A percentile compares a stretch with the other conserved stretches of the same genome.
Evolutionary conservation across 1,140 invertebrate species (phyloP).

Genomic region (Pissodes strobi): DNA sequence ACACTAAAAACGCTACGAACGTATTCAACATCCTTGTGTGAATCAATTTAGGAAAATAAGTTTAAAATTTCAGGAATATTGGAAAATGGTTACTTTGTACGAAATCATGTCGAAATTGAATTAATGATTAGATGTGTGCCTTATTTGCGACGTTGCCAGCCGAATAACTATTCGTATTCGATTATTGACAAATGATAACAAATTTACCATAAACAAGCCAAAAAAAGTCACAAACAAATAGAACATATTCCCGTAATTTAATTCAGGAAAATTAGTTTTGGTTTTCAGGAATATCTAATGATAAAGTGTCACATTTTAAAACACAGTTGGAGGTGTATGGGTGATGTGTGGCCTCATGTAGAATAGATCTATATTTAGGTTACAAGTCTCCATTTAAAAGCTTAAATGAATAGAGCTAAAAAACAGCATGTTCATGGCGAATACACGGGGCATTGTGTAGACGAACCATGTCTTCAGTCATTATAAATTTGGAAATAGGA

Average conservation of each 20-base stretch:
- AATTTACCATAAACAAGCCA: conserved; percentile 2
- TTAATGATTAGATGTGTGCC: too few species aligned
- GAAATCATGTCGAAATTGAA: too few species aligned
- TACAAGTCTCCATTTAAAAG: conserved; percentile 10
- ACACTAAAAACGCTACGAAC: too few species aligned
- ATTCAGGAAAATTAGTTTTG: too few species aligned
- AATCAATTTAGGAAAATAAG: too few species aligned
- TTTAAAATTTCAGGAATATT: too few species aligned
- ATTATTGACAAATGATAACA: conserved; percentile 21
- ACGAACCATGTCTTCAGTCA: conserved; percentile 68
- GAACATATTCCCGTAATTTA: too few species aligned
- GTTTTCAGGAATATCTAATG: not conserved
- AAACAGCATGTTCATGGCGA: conserved; percentile 31
- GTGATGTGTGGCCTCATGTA: conserved; percentile 24
- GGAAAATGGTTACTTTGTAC: too few species aligned
- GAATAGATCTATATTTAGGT: conserved; percentile 42
- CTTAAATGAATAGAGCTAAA: conserved; percentile 22
- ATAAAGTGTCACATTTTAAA: not conserved
- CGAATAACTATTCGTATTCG: not conserved
- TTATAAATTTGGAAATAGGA: conserved; percentile 89
- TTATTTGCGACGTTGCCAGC: not conserved
- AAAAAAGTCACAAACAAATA: not conserved
- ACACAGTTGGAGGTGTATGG: too few species aligned
- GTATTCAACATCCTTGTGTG: too few species aligned
- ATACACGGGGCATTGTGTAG: conserved; percentile 28